A percentile compares a stretch with the other conserved stretches of the same genome.
Conservation (phyloP, 2,113 vertebrate species). For the Cephalopholis sonnerati region DNA sequence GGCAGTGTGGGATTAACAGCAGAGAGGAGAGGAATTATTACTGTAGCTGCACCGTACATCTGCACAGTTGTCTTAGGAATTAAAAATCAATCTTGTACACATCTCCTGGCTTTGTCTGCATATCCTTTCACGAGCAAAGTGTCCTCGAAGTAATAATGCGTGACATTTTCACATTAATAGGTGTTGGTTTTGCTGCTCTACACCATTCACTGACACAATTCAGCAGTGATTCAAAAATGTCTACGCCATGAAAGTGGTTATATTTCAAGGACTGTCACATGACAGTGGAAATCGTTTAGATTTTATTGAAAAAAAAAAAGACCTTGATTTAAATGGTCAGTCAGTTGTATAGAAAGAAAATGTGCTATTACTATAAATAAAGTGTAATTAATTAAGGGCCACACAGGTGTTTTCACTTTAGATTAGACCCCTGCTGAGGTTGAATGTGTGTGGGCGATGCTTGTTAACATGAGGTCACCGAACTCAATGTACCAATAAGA, state of each 20-base stretch:
- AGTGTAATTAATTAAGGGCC: too few relatives aligned
- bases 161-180: conserved; percentile 34
- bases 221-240: neutral
- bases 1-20: conserved; percentile 58
- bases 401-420: too few relatives aligned
- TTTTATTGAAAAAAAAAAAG: neutral
- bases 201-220: neutral
- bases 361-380: too few relatives aligned
- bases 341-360: neutral
- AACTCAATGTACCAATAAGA: neutral
- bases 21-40: conserved; percentile 58
- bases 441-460: neutral
- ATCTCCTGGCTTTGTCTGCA: conserved; percentile 40
- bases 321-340: neutral
- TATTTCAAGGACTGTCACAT: neutral
- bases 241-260: neutral
- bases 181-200: conserved; percentile 24
- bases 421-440: neutral
- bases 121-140: conserved; percentile 8
- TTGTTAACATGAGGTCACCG: neutral
- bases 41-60: conserved; percentile 48
- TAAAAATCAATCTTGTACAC: conserved; percentile 41
- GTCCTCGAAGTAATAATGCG: neutral
- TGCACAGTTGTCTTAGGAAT: conserved; percentile 29
- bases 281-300: neutral